These are phyloP conservation scores for Orgyia antiqua DNA, from an alignment of 2,888 invertebrate species.

Conservation along the genomic window DNA sequence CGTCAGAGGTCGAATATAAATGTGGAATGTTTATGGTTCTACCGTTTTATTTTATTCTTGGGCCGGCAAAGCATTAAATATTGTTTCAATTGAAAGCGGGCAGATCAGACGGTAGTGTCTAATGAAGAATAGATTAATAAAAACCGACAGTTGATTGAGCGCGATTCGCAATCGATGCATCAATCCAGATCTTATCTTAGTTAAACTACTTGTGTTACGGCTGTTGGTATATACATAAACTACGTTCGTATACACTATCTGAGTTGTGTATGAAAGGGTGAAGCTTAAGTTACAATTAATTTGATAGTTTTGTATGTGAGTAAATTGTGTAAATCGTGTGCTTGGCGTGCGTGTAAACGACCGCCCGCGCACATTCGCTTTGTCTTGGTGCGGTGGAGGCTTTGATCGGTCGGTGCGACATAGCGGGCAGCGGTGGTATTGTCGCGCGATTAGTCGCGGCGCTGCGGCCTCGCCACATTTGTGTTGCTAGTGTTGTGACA, in stretches of 20 bases:
- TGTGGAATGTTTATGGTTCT: constrained; percentile 78
- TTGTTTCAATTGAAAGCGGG: constrained; percentile 77
- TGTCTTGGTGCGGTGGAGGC: constrained; percentile 45
- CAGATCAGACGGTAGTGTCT: constrained; percentile 64
- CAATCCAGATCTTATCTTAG: constrained; percentile 26
- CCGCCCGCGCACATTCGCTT: constrained; percentile 59
- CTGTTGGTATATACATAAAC: constrained; percentile 36
- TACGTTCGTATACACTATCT: no score
- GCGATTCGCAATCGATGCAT: constrained; percentile 56
- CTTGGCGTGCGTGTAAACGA: constrained; percentile 20
- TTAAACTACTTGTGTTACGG: constrained; percentile 56
- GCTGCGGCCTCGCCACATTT: constrained; percentile 41
- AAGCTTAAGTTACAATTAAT: no score
- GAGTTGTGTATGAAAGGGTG: no score
- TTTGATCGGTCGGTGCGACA: constrained; percentile 37
- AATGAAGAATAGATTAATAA: constrained; percentile 69
- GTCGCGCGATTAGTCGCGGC: constrained; percentile 66
- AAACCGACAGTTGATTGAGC: constrained; percentile 58
- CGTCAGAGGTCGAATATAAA: constrained; percentile 76
- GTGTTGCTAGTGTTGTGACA: constrained; percentile 58
- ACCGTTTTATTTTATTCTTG: constrained; percentile 75
- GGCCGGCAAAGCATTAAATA: constrained; percentile 71
- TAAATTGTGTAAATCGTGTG: no score
- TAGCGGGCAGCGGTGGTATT: constrained; percentile 45
- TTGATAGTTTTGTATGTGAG: no score